These are phyloP conservation scores for Lasioglossum villosulum DNA, from an alignment of 2,888 invertebrate species.

Conservation along the genomic window DNA sequence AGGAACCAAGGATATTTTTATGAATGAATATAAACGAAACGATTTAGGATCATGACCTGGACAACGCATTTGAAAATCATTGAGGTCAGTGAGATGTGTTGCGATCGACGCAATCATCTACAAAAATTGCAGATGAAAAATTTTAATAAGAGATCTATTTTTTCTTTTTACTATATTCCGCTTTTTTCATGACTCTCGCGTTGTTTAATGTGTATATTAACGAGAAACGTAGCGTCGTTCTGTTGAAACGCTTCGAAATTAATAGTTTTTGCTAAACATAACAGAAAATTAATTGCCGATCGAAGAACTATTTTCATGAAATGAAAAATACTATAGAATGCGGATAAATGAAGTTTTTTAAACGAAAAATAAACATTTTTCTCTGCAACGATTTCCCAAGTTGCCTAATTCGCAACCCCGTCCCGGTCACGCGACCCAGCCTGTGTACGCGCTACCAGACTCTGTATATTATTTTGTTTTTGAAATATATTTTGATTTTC, in stretches of 20 bases:
- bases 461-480: constrained; percentile 29
- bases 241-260: background rate
- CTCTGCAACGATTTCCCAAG: background rate
- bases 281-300: background rate
- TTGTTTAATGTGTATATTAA: background rate
- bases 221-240: background rate
- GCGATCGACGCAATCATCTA: background rate
- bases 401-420: background rate
- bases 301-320: too few relatives aligned
- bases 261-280: background rate
- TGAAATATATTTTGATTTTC: background rate
- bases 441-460: constrained; percentile 19
- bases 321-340: background rate
- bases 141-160: background rate
- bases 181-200: background rate
- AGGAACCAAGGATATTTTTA: too few relatives aligned
- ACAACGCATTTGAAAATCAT: background rate
- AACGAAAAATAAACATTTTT: background rate
- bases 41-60: background rate
- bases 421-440: background rate
- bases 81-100: background rate
- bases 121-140: background rate
- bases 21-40: background rate
- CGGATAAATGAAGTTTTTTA: background rate
- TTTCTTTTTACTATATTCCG: background rate